These are phyloP conservation scores for Cyprinodon tularosa DNA, from an alignment of 2,113 vertebrate species.

Conservation along the genomic window DNA sequence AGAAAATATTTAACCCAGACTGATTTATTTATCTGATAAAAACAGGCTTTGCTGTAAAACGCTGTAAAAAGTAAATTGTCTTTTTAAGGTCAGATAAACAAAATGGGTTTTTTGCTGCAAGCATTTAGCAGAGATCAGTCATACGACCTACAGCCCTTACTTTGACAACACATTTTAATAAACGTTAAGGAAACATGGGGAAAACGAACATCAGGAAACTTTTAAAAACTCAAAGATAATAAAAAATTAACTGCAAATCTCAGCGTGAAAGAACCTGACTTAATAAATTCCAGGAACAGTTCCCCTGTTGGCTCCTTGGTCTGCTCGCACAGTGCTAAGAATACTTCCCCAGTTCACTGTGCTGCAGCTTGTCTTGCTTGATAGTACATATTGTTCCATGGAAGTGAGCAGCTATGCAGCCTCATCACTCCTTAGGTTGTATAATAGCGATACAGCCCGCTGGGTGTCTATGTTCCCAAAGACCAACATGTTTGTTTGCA, in stretches of 20 bases:
- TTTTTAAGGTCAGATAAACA: neutral
- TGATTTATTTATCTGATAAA: neutral
- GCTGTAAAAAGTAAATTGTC: neutral
- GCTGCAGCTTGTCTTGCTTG: neutral
- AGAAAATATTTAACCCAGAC: neutral
- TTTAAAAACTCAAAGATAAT: conserved; percentile 7
- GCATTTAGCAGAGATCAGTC: neutral
- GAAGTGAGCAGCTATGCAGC: too few species aligned
- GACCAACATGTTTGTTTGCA: neutral
- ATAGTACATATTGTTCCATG: conserved; percentile 14
- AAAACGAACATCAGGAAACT: neutral
- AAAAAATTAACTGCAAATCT: conserved; percentile 31
- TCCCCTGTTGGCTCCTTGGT: neutral
- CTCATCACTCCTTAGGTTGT: neutral
- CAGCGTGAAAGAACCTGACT: neutral
- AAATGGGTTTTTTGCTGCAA: neutral
- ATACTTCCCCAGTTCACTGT: neutral
- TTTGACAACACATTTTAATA: neutral
- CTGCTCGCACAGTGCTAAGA: neutral
- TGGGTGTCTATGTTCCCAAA: neutral
- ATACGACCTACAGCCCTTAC: neutral
- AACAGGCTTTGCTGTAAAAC: too few species aligned
- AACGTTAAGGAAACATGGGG: neutral
- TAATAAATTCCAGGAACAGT: neutral
- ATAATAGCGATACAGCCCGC: neutral